Conservation (phyloP, 2,797 vertebrate genomes). For the Acanthurus tractus region DNA sequence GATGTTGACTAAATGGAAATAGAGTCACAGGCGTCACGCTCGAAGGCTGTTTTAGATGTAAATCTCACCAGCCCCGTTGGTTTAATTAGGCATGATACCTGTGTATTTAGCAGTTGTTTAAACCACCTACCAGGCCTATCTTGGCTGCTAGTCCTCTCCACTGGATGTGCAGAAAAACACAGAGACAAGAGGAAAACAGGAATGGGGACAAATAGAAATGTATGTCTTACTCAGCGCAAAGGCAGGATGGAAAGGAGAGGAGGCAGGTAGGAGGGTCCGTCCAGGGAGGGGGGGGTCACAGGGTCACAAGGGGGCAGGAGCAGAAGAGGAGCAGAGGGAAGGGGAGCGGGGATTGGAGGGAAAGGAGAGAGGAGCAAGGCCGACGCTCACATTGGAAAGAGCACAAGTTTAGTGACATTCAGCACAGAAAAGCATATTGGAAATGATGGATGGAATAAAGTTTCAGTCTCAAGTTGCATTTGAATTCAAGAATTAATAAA, state of each 20-base stretch:
- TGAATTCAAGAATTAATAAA: neutral
- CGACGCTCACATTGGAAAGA: conserved; percentile 49
- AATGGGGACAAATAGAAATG: conserved; percentile 50
- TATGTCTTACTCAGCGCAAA: conserved; percentile 74
- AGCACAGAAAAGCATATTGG: conserved; percentile 12
- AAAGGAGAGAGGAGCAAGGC: conserved; percentile 39
- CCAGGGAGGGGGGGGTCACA: conserved; percentile 50
- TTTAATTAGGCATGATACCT: conserved; percentile 62
- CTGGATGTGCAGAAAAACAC: conserved; percentile 89
- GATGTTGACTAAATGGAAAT: conserved; percentile 65
- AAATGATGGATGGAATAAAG: neutral
- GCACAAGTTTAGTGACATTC: conserved; percentile 52
- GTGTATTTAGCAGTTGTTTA: conserved; percentile 22
- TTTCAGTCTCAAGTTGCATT: neutral
- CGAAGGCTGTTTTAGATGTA: conserved; percentile 27
- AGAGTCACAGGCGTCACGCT: conserved; percentile 38
- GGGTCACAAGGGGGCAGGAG: conserved; percentile 46
- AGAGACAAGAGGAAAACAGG: conserved; percentile 52
- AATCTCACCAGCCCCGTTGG: conserved; percentile 35
- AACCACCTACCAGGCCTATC: conserved; percentile 97
- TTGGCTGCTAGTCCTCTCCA: conserved; percentile 94
- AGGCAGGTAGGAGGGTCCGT: conserved; percentile 70
- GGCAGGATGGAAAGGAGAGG: conserved; percentile 67
- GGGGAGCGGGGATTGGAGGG: conserved; percentile 9
- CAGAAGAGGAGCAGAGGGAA: conserved; percentile 35